Evolutionary conservation across 2,797 vertebrate genomes (phyloP).

Genomic region (Gadopsis bispinosus): DNA sequence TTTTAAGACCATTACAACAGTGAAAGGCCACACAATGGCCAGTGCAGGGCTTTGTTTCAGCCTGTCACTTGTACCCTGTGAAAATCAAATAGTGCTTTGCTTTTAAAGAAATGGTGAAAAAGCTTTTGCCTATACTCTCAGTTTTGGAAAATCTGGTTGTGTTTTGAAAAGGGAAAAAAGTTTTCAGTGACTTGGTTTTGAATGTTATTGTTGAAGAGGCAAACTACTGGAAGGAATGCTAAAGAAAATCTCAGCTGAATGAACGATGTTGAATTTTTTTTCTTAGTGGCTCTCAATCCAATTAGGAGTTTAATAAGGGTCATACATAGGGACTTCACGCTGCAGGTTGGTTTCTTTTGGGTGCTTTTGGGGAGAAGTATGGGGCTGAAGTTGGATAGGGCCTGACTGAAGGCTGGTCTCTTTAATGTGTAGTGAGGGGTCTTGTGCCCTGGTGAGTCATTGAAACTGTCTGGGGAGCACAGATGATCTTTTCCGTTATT

Average conservation of each 20-base stretch:
- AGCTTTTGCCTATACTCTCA: conserved; percentile 69
- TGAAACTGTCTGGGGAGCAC: conserved; percentile 64
- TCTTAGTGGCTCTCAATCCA: conserved; percentile 90
- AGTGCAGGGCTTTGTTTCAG: conserved; percentile 88
- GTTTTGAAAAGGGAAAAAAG: conserved; percentile 67
- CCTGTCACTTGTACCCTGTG: conserved; percentile 86
- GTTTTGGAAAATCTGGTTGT: conserved; percentile 69
- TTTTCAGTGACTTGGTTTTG: conserved; percentile 71
- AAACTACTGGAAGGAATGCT: conserved; percentile 80
- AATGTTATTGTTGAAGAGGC: conserved; percentile 77
- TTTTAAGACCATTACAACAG: conserved; percentile 92
- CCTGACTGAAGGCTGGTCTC: conserved; percentile 59
- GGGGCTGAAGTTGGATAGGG: conserved; percentile 76
- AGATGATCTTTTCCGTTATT: conserved; percentile 72
- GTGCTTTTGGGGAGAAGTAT: conserved; percentile 71
- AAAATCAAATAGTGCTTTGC: conserved; percentile 89
- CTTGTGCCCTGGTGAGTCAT: conserved; percentile 73
- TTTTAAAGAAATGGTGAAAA: conserved; percentile 85
- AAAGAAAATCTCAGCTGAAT: conserved; percentile 83
- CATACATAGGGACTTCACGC: conserved; percentile 93
- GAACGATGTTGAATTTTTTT: conserved; percentile 87
- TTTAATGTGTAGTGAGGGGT: conserved; percentile 83
- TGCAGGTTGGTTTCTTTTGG: conserved; percentile 88
- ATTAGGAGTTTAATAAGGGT: conserved; percentile 96
- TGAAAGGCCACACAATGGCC: conserved; percentile 87